Base-by-base conservation (phyloP, 64 coral and sea anemone species). In the Porites lutea region DNA sequence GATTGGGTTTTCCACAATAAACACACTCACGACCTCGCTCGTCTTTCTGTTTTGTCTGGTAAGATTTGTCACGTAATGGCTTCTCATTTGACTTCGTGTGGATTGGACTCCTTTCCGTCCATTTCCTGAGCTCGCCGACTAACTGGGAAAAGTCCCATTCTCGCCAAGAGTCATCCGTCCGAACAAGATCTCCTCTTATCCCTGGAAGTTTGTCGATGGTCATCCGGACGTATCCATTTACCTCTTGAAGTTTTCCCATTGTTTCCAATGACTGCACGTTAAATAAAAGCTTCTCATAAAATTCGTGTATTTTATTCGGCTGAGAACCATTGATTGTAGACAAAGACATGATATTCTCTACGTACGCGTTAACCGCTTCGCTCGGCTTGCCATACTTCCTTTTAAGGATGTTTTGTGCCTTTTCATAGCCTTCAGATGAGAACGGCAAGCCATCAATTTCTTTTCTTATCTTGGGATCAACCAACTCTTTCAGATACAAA, bases 191-290 rank as follows among this genome's bases (percentile, higher is more conserved):
- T 48, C 20, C 78, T 57, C 86, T 88, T 13, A 94, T 89, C 8
- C 86, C 84, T 46, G 22, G 66, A 27, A 94, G 78, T 67, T 89
- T 94, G 37, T 94, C 66, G 16, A 94, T 58, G 18, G 86, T 83
- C 68, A 89, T 46, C 77, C 65, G 79, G 15, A 94, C 86, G 23
- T 94, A 89, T 6, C 92, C 87, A 72, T 75, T 89, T 9, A 89
- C 71, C 51, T 71, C 78, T 18, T 65, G 16, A 50, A 94, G 37
- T 65, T 62, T 94, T 65, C 79, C 77, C 44, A 94, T 60, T 6
- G 86, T 94, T 48, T 89, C 65, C 23, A 94, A 79, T 13, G 92
- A 58, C 72, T 94, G 93, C 21, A 94, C 87, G 47, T 84, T 65
- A 13, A 18, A 73, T 27, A 73, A 43, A 2, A 73, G 37, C 22